Evolutionary conservation across 2,888 invertebrate species (phyloP).

Genomic region (Eupithecia insigniata): DNA sequence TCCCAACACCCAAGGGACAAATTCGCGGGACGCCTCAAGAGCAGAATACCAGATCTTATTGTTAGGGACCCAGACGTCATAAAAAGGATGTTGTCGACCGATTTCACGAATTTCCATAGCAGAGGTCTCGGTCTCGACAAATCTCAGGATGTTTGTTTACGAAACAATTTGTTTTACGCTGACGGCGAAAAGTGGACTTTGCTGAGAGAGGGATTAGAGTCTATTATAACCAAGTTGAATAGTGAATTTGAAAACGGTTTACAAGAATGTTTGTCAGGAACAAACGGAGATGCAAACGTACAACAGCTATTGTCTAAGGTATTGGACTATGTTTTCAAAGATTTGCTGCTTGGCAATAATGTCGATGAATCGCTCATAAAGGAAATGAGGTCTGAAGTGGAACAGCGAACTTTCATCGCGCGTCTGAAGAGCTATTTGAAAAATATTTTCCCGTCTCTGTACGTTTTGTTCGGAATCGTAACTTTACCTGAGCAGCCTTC

Average conservation of each 20-base stretch:
- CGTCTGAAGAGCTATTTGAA: conserved; percentile 74
- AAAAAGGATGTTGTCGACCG: conserved; percentile 76
- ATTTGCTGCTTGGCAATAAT: conserved; percentile 69
- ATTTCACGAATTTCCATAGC: conserved; percentile 79
- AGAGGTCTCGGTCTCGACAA: conserved; percentile 80
- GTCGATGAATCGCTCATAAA: conserved; percentile 60
- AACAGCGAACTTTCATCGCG: conserved; percentile 59
- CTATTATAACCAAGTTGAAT: conserved; percentile 66
- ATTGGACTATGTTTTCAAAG: conserved; percentile 77
- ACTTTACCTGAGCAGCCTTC: conserved; percentile 60
- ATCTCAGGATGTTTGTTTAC: conserved; percentile 82
- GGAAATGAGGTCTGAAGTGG: conserved; percentile 60
- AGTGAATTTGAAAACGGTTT: conserved; percentile 66
- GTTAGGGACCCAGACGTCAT: conserved; percentile 75
- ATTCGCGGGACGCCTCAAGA: conserved; percentile 72
- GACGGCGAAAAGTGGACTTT: conserved; percentile 80
- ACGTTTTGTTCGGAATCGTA: conserved; percentile 62
- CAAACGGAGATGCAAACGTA: conserved; percentile 79
- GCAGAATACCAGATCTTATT: conserved; percentile 76
- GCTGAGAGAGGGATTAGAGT: conserved; percentile 68
- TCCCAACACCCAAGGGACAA: conserved; percentile 64
- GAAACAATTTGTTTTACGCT: conserved; percentile 81
- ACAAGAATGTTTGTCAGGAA: conserved; percentile 79
- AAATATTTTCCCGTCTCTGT: conserved; percentile 75
- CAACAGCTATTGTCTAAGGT: conserved; percentile 77